Percentiles rank a stretch among this genome's conserved stretches.
phyloP scores from a whole-genome alignment of 2,888 invertebrate species.

The Diaphora mendica region DNA sequence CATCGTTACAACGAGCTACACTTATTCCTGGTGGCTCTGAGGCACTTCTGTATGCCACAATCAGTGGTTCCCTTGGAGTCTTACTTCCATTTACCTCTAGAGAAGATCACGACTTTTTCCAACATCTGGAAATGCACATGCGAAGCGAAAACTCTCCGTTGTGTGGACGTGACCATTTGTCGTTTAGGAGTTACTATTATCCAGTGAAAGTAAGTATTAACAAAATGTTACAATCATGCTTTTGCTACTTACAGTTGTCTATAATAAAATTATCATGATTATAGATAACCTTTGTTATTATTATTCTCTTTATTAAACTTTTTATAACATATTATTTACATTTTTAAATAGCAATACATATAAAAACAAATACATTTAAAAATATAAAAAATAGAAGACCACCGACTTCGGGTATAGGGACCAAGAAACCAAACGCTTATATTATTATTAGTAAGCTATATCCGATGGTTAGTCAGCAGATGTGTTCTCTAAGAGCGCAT shows the following conservation, averaged over 20 bases:
- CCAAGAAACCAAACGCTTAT: too few species aligned
- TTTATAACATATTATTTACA: too few species aligned
- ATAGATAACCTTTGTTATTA: neutral
- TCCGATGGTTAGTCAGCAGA: slow-evolving; percentile 82
- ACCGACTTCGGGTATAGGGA: too few species aligned
- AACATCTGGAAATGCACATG: slow-evolving; percentile 99
- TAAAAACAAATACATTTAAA: too few species aligned
- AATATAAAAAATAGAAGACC: too few species aligned
- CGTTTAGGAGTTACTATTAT: slow-evolving; percentile 98
- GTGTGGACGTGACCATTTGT: slow-evolving; percentile 98
- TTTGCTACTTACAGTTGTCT: neutral
- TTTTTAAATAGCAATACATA: too few species aligned
- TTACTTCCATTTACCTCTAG: slow-evolving; percentile 97
- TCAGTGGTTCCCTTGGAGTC: slow-evolving; percentile 97
- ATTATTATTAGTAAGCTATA: slow-evolving; percentile 1
- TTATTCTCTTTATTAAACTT: too few species aligned
- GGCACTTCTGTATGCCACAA: slow-evolving; percentile 97
- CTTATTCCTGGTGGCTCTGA: slow-evolving; percentile 99
- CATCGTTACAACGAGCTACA: slow-evolving; percentile 98
- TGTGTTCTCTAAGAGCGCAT: slow-evolving; percentile 50
- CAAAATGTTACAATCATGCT: neutral
- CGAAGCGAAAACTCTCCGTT: slow-evolving; percentile 98
- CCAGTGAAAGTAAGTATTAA: slow-evolving; percentile 92
- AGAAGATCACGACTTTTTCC: slow-evolving; percentile 99
- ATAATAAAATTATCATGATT: slow-evolving; percentile 1